These are phyloP conservation scores for Drosophila mimetica DNA, from an alignment of 2,888 invertebrate genomes.

Conservation along the genomic window DNA sequence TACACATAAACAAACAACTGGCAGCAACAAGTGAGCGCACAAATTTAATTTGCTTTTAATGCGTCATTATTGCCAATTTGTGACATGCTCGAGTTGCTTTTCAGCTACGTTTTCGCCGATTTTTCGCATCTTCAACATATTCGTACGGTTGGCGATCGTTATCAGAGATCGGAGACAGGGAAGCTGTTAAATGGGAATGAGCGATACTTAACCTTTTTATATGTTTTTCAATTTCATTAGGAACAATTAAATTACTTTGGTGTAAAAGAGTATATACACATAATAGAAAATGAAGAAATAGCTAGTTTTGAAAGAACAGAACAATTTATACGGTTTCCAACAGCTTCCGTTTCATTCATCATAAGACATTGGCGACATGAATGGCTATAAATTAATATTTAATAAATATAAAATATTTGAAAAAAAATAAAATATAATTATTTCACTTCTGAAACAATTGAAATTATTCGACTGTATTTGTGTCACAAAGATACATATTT, in stretches of 20 bases:
- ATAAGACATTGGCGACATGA: too few species aligned
- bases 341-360: too few species aligned
- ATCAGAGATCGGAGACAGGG: slow-evolving; percentile 32
- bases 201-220: background rate
- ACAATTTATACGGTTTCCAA: too few species aligned
- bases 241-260: background rate
- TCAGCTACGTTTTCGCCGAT: slow-evolving; percentile 7
- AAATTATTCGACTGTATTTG: too few species aligned
- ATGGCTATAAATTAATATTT: too few species aligned
- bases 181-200: slow-evolving; percentile 7
- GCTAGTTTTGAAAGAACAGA: too few species aligned
- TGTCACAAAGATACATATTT: too few species aligned
- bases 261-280: background rate
- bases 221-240: background rate
- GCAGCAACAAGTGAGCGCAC: slow-evolving; percentile 66
- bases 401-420: too few species aligned
- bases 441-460: too few species aligned
- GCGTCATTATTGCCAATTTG: slow-evolving; percentile 67
- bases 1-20: slow-evolving; percentile 29
- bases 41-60: slow-evolving; percentile 66
- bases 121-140: slow-evolving; percentile 8
- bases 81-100: slow-evolving; percentile 33
- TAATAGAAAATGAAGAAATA: too few species aligned
- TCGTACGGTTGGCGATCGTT: slow-evolving; percentile 34
- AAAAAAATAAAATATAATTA: too few species aligned